Percentiles rank a stretch among this genome's conserved stretches.
Evolutionary conservation across 2,797 vertebrate species (phyloP).

Genomic region (Protonibea diacanthus): DNA sequence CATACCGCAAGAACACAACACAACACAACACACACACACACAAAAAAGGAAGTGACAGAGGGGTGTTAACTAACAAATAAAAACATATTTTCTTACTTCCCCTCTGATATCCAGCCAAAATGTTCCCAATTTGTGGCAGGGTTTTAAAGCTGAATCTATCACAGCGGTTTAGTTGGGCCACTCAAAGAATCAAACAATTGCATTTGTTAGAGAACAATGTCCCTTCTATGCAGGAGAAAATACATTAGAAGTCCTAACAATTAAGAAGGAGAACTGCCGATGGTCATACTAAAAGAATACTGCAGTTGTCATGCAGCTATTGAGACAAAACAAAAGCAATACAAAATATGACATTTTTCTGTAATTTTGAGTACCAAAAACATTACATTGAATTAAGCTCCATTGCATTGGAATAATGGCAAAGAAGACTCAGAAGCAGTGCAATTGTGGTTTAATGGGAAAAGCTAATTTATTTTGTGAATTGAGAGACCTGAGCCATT

Average conservation of each 20-base stretch:
- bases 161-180: not conserved
- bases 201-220: constrained; percentile 3
- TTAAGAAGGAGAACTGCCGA: not conserved
- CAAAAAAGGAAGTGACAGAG: not conserved
- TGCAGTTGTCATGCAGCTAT: not conserved
- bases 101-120: not conserved
- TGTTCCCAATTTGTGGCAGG: not conserved
- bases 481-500: not conserved
- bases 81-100: not conserved
- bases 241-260: not conserved
- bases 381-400: too few relatives aligned
- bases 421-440: not conserved
- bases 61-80: not conserved
- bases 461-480: constrained; percentile 3
- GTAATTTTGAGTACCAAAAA: not conserved
- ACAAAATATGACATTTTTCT: not conserved
- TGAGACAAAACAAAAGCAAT: not conserved
- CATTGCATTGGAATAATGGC: not conserved
- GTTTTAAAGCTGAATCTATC: not conserved
- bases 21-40: too few relatives aligned
- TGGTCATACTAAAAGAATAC: not conserved
- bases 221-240: not conserved
- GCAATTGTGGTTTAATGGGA: not conserved
- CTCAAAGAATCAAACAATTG: constrained; percentile 7
- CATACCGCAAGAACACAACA: not conserved